Evolutionary conservation across 2,113 vertebrate species (phyloP).

Genomic region (Megalops atlanticus): DNA sequence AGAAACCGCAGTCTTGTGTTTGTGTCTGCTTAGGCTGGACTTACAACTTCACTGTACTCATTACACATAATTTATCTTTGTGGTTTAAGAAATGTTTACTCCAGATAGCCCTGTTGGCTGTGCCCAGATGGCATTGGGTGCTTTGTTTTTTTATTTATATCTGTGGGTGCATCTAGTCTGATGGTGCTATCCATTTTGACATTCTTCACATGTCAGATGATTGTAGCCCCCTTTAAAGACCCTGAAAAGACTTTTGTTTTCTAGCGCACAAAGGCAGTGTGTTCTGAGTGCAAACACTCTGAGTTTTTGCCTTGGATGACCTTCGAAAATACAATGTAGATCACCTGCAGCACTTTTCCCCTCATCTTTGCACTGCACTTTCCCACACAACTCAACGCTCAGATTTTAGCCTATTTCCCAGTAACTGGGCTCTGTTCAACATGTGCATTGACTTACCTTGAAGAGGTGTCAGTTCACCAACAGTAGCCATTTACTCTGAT

Average conservation of each 20-base stretch:
- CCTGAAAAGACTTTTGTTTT: constrained; percentile 14
- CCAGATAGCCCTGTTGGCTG: background rate
- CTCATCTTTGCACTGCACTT: background rate
- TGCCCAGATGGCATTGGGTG: background rate
- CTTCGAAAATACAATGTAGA: constrained; percentile 12
- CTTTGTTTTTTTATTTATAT: constrained; percentile 1
- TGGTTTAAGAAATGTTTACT: background rate
- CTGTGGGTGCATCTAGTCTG: background rate
- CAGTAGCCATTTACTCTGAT: background rate
- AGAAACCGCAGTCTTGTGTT: background rate
- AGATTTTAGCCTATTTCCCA: background rate
- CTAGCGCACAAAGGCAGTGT: constrained; percentile 17
- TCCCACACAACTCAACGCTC: background rate
- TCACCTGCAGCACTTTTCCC: background rate
- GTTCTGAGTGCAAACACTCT: background rate
- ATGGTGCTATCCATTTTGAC: background rate
- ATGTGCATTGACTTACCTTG: background rate
- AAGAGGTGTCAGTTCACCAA: background rate
- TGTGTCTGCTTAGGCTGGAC: background rate
- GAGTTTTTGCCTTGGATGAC: constrained; percentile 26
- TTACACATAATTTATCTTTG: background rate
- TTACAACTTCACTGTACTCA: background rate
- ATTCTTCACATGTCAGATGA: background rate
- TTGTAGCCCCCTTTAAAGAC: background rate
- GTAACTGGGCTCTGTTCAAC: background rate